Evolutionary conservation across 2,113 vertebrate genomes (phyloP).

Genomic region (Bombycilla garrulus): DNA sequence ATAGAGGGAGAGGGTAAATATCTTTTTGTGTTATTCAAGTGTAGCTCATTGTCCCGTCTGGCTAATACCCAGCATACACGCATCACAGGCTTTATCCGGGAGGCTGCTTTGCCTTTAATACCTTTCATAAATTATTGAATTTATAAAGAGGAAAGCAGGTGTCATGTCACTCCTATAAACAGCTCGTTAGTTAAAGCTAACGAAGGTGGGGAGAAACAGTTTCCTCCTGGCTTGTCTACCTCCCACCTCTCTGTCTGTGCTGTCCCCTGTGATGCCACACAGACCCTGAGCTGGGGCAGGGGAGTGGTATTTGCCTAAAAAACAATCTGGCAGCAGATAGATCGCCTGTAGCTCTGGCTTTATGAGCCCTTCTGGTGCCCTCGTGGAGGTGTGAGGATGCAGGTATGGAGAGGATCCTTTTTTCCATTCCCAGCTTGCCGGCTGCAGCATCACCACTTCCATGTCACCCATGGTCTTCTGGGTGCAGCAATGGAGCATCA

Average conservation of each 20-base stretch:
- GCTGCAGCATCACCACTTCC: neutral
- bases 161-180: slow-evolving; percentile 67
- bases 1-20: slow-evolving; percentile 73
- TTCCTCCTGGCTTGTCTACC: neutral
- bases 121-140: slow-evolving; percentile 74
- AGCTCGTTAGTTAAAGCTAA: slow-evolving; percentile 72
- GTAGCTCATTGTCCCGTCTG: slow-evolving; percentile 64
- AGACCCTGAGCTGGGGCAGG: neutral
- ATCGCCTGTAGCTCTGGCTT: neutral
- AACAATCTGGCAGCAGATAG: neutral
- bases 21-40: slow-evolving; percentile 60
- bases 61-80: slow-evolving; percentile 65
- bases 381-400: neutral
- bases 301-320: neutral
- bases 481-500: neutral
- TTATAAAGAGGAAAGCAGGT: slow-evolving; percentile 74
- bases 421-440: neutral
- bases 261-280: neutral
- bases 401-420: neutral
- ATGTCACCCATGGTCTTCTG: neutral
- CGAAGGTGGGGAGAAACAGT: slow-evolving; percentile 22
- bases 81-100: slow-evolving; percentile 50
- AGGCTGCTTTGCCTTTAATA: slow-evolving; percentile 64
- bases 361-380: neutral
- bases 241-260: neutral